A percentile compares a stretch with the other conserved stretches of the same genome.
phyloP scores from a whole-genome alignment of 2,797 vertebrate species.

The Sebastes jordani region DNA sequence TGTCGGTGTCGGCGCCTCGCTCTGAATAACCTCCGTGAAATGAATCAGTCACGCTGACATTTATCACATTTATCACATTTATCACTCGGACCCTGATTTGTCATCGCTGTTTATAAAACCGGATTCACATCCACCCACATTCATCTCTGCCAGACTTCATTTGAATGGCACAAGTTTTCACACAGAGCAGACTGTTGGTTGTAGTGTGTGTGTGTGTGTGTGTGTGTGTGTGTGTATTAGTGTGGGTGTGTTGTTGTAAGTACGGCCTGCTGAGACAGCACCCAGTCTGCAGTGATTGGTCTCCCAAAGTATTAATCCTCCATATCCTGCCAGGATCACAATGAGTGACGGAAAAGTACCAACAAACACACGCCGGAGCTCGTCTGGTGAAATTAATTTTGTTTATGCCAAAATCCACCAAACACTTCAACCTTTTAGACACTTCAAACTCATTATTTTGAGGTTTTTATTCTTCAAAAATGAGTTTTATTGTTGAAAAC shows the following conservation, averaged over 20 bases:
- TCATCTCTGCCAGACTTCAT: conserved; percentile 32
- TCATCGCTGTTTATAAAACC: conserved; percentile 47
- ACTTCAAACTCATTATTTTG: neutral
- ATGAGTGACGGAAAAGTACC: conserved; percentile 2
- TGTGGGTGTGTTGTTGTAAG: conserved; percentile 24
- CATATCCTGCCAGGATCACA: conserved; percentile 35
- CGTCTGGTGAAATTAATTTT: neutral
- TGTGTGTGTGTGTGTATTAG: neutral
- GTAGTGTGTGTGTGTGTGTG: neutral
- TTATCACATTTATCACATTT: conserved; percentile 62
- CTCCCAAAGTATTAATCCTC: conserved; percentile 40
- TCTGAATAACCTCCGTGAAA: conserved; percentile 49
- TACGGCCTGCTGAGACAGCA: conserved; percentile 12
- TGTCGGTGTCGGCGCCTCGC: conserved; percentile 21
- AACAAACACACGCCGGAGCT: conserved; percentile 15
- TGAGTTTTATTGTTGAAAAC: neutral
- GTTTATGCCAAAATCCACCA: neutral
- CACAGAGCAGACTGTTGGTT: conserved; percentile 28
- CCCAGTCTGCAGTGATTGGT: conserved; percentile 25
- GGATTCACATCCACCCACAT: conserved; percentile 52
- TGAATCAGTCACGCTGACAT: conserved; percentile 59
- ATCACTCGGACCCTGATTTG: conserved; percentile 39
- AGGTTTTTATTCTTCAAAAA: neutral
- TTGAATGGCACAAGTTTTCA: conserved; percentile 38
- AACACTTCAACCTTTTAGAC: neutral